Conservation (phyloP, 37 sponge, comb jelly and placozoan species). For the Oopsacas minuta region DNA sequence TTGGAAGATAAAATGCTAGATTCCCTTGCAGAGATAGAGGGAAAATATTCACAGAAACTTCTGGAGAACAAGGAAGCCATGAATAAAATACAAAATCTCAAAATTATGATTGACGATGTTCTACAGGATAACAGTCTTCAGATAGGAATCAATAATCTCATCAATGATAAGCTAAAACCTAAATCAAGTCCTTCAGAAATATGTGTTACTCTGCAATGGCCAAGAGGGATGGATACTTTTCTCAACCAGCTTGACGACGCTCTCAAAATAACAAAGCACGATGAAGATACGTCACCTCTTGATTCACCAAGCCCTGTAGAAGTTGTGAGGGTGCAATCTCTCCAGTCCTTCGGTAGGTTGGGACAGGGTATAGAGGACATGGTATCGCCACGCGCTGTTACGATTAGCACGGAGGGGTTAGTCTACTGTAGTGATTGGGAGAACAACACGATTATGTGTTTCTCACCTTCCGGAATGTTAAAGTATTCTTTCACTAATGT, state of each 20-base stretch:
- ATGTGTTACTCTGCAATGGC: background rate
- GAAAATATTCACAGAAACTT: background rate
- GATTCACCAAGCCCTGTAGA: background rate
- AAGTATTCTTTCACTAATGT: background rate
- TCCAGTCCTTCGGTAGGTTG: conserved; percentile 9
- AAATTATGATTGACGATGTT: background rate
- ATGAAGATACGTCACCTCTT: background rate
- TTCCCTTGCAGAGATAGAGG: background rate
- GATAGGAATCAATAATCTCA: background rate
- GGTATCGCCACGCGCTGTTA: background rate
- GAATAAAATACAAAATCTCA: background rate
- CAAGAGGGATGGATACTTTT: background rate
- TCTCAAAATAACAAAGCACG: background rate
- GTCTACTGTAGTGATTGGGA: background rate
- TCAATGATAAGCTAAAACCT: background rate
- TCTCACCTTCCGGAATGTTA: background rate
- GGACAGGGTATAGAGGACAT: conserved; percentile 1
- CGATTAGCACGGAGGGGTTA: background rate
- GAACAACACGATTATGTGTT: background rate
- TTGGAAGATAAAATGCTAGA: conserved; percentile 1
- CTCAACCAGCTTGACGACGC: background rate
- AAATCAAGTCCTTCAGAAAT: background rate
- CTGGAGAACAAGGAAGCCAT: background rate
- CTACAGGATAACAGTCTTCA: background rate
- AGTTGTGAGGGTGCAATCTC: background rate